Evolutionary conservation across 2,113 vertebrate genomes (phyloP).

Genomic region (Poeciliopsis turrubarensis): DNA sequence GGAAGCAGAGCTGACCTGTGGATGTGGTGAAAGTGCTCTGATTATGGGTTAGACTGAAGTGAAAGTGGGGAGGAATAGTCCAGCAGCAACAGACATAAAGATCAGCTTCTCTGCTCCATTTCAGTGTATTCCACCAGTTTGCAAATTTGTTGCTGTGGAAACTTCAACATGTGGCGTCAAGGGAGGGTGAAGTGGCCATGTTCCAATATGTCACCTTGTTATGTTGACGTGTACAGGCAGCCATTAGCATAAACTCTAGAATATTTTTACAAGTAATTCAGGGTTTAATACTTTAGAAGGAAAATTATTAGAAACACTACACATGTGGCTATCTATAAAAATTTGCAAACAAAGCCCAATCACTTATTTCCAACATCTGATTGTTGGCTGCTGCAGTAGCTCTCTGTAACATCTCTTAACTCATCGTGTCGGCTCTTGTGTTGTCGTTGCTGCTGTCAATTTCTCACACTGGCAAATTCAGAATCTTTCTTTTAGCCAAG

Average conservation of each 20-base stretch:
- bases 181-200: slow-evolving; percentile 5
- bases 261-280: slow-evolving; percentile 2
- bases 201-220: slow-evolving; percentile 14
- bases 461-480: too few relatives aligned
- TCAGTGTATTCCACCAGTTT: not conserved
- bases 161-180: slow-evolving; percentile 51
- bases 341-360: slow-evolving; percentile 1
- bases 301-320: not conserved
- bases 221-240: not conserved
- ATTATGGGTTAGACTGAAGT: not conserved
- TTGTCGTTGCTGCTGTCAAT: too few relatives aligned
- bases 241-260: not conserved
- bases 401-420: not conserved
- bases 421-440: too few relatives aligned
- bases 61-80: not conserved
- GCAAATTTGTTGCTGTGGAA: slow-evolving; percentile 48
- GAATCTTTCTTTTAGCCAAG: too few relatives aligned
- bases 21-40: slow-evolving; percentile 7
- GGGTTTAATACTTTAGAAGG: not conserved
- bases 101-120: slow-evolving; percentile 46
- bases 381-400: not conserved
- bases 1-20: slow-evolving; percentile 29
- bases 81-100: slow-evolving; percentile 27
- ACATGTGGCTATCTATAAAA: not conserved
- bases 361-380: not conserved